Percentiles rank a stretch among this genome's conserved stretches.
These are phyloP conservation scores for Pogonognathellus flavescens DNA, from an alignment of 1,140 invertebrate species.

Conservation along the genomic window DNA sequence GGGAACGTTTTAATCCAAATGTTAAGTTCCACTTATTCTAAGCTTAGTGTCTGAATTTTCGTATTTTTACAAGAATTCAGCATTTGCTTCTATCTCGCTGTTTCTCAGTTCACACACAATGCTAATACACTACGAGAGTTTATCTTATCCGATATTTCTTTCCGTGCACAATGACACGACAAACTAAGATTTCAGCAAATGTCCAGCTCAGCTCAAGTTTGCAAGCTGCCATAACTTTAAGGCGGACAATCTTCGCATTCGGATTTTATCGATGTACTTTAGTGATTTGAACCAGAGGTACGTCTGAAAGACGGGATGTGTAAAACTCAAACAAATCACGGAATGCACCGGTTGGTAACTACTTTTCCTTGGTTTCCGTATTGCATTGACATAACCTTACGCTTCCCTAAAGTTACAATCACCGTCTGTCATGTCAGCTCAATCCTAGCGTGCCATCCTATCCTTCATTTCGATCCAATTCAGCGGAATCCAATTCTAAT, in stretches of 20 bases:
- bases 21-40: conserved; percentile 32
- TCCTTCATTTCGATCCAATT: conserved; percentile 58
- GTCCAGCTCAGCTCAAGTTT: conserved; percentile 7
- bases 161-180: neutral
- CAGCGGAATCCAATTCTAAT: conserved; percentile 56
- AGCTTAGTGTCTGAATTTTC: neutral
- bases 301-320: neutral
- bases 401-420: conserved; percentile 27
- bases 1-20: conserved; percentile 42
- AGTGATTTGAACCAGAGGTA: neutral
- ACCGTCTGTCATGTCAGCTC: conserved; percentile 43
- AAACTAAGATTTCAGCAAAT: conserved; percentile 24
- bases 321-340: conserved; percentile 16
- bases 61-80: conserved; percentile 20
- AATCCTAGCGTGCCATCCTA: conserved; percentile 46
- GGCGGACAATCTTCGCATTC: conserved; percentile 10
- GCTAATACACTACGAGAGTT: neutral
- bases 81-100: neutral
- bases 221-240: conserved; percentile 21
- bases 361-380: conserved; percentile 19
- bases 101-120: conserved; percentile 5
- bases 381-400: neutral
- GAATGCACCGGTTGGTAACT: conserved; percentile 35
- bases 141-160: neutral
- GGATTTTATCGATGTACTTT: conserved; percentile 35